Evolutionary conservation across 2,113 vertebrate species (phyloP).

Genomic region (Catharus minimus): DNA sequence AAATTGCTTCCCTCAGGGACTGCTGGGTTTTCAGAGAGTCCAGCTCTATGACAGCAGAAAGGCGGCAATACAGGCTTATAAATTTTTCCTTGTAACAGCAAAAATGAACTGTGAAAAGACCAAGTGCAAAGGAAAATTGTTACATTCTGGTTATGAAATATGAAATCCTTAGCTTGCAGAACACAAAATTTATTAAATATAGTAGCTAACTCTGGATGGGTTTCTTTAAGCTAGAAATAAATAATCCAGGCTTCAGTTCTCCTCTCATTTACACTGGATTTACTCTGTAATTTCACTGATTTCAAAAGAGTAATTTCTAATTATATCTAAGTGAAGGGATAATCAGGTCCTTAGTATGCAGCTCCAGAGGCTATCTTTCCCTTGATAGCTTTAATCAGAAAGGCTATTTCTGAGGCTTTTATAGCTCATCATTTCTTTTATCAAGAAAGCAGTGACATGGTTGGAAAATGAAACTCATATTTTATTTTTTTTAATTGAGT

Average conservation of each 20-base stretch:
- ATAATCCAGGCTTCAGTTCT: constrained; percentile 43
- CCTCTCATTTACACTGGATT: constrained; percentile 15
- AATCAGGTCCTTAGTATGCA: constrained; percentile 42
- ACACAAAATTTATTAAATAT: constrained; percentile 63
- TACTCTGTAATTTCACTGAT: constrained; percentile 2
- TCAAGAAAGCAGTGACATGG: constrained; percentile 11
- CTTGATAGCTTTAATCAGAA: constrained; percentile 14
- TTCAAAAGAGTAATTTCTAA: constrained; percentile 3
- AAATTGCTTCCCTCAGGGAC: constrained; percentile 93
- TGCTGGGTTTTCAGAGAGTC: constrained; percentile 96
- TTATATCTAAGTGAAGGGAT: constrained; percentile 16
- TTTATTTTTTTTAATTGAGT: neutral
- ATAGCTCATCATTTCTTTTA: constrained; percentile 28
- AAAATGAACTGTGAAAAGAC: constrained; percentile 89
- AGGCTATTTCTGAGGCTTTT: constrained; percentile 24
- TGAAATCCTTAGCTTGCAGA: constrained; percentile 70
- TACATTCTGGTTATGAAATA: constrained; percentile 68
- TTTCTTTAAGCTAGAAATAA: constrained; percentile 72
- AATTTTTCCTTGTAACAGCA: constrained; percentile 95
- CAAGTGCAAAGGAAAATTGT: constrained; percentile 72
- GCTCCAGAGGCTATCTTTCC: constrained; percentile 17
- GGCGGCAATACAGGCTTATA: constrained; percentile 94
- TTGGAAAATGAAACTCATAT: neutral
- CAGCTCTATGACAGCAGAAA: constrained; percentile 95
- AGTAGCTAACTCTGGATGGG: constrained; percentile 63